A percentile compares a stretch with the other conserved stretches of the same genome.
phyloP scores from a whole-genome alignment of 2,888 invertebrate genomes.

The Calameuta pallipes region DNA sequence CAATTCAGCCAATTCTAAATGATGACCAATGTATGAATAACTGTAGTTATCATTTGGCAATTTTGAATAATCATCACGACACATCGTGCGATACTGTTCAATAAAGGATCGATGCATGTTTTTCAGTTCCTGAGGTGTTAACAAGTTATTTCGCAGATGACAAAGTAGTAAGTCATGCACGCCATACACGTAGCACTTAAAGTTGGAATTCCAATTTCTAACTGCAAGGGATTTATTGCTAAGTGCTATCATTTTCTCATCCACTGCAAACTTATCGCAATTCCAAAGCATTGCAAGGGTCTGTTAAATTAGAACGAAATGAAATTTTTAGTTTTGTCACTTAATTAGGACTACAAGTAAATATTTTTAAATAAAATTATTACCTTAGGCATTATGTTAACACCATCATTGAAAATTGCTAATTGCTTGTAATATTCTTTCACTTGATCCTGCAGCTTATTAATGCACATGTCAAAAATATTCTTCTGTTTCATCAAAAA shows the following conservation, averaged over 20 bases:
- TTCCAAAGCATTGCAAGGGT: constrained; percentile 69
- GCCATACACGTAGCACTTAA: constrained; percentile 75
- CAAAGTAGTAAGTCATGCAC: constrained; percentile 77
- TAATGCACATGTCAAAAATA: constrained; percentile 70
- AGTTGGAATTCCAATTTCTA: constrained; percentile 72
- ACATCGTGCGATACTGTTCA: constrained; percentile 70
- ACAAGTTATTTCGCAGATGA: constrained; percentile 70
- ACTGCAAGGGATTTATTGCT: constrained; percentile 76
- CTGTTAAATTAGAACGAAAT: constrained; percentile 45
- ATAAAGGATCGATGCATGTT: constrained; percentile 72
- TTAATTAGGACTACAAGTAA: background rate
- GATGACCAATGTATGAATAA: constrained; percentile 78
- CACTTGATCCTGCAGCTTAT: constrained; percentile 68
- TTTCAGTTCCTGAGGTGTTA: constrained; percentile 63
- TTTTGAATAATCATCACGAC: constrained; percentile 68
- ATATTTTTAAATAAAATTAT: constrained; percentile 8
- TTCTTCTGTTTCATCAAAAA: constrained; percentile 54
- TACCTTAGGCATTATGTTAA: constrained; percentile 74
- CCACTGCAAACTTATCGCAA: constrained; percentile 66
- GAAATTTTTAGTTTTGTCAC: constrained; percentile 5
- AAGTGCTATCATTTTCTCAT: constrained; percentile 74
- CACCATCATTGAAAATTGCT: constrained; percentile 76
- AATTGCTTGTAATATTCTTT: constrained; percentile 72
- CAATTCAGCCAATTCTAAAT: constrained; percentile 71
- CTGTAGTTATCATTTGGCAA: constrained; percentile 80